Conservation (phyloP, 1,140 invertebrate species). For the Acyrthosiphon pisum region DNA sequence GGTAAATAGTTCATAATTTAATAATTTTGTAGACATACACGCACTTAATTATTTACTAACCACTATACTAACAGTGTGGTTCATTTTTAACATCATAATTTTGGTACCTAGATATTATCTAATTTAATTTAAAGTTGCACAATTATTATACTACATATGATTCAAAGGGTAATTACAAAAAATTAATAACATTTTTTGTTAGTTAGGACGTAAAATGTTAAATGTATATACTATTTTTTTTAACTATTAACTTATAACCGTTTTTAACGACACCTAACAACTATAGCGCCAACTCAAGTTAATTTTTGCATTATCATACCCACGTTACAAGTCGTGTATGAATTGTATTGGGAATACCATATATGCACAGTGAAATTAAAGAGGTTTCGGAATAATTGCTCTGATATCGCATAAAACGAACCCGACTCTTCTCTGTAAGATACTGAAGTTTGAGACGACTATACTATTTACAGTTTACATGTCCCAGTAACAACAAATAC, state of each 20-base stretch:
- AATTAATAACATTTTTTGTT: no score
- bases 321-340: not conserved
- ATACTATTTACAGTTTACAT: not conserved
- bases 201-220: not conserved
- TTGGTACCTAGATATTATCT: not conserved
- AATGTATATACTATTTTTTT: not conserved
- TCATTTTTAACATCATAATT: not conserved
- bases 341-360: not conserved
- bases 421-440: not conserved
- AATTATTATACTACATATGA: not conserved
- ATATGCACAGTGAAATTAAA: not conserved
- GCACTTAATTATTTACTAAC: not conserved
- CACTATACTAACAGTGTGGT: not conserved
- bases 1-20: not conserved
- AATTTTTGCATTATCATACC: not conserved
- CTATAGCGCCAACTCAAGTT: no score
- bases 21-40: not conserved
- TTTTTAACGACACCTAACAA: no score
- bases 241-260: not conserved
- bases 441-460: not conserved
- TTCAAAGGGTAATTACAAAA: not conserved
- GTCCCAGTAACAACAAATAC: not conserved
- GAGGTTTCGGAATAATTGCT: not conserved
- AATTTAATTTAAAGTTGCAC: not conserved
- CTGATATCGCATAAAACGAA: not conserved